A percentile compares a stretch with the other conserved stretches of the same genome.
Conservation (phyloP, 2,797 vertebrate species). For the Syngnathus acus region DNA sequence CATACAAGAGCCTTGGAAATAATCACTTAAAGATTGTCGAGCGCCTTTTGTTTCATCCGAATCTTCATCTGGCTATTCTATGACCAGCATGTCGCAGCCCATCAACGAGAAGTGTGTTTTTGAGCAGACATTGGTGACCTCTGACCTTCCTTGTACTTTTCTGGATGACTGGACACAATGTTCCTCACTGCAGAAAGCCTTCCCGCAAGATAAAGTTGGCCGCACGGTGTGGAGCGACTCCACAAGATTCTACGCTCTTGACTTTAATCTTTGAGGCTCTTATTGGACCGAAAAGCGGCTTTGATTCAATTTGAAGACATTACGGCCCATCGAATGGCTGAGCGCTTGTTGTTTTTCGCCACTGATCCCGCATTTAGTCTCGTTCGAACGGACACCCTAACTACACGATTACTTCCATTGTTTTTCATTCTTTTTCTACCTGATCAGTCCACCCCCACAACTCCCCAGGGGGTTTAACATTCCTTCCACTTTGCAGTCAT, state of each 20-base stretch:
- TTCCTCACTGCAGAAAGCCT: background rate
- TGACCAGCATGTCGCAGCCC: background rate
- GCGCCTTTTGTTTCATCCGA: background rate
- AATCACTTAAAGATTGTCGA: background rate
- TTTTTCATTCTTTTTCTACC: conserved; percentile 36
- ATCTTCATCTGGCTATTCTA: background rate
- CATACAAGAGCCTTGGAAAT: background rate
- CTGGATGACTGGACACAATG: background rate
- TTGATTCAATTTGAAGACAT: background rate
- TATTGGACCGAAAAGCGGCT: background rate
- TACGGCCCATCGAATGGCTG: too few species aligned
- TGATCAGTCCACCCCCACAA: conserved; percentile 15
- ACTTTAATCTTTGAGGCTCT: background rate
- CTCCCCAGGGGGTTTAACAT: conserved; percentile 61
- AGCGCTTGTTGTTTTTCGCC: conserved; percentile 4
- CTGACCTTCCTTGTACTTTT: background rate
- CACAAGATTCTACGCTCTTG: background rate
- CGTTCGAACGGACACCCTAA: conserved; percentile 10
- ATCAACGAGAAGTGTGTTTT: background rate
- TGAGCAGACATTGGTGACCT: background rate
- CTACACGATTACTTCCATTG: conserved; percentile 45
- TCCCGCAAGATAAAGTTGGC: too few species aligned
- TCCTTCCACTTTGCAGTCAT: conserved; percentile 68
- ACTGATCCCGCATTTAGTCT: conserved; percentile 14
- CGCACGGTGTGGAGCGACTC: background rate